Evolutionary conservation across 2,113 vertebrate genomes (phyloP).

Genomic region (Ariopsis seemanni): DNA sequence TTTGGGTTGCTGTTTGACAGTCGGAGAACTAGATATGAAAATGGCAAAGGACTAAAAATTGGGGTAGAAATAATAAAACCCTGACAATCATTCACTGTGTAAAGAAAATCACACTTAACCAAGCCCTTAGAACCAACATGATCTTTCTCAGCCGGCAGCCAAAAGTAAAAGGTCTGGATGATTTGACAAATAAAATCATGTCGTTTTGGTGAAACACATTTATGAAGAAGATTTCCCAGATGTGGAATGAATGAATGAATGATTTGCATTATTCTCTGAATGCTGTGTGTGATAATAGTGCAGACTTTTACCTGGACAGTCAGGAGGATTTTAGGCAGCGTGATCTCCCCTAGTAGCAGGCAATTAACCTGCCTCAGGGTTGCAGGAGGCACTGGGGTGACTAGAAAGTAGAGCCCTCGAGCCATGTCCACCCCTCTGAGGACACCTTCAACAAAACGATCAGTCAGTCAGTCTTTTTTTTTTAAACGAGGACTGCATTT

Average conservation of each 20-base stretch:
- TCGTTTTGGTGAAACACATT: no score
- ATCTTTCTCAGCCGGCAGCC: background rate
- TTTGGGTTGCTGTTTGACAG: background rate
- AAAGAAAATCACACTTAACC: background rate
- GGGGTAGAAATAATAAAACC: background rate
- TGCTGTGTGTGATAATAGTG: background rate
- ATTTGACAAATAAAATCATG: background rate
- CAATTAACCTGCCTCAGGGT: conserved; percentile 85
- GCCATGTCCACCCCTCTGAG: conserved; percentile 86
- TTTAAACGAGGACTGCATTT: background rate
- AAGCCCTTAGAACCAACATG: background rate
- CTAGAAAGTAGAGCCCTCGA: conserved; percentile 82
- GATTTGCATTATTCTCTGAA: background rate
- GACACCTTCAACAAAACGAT: conserved; percentile 73
- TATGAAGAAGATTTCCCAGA: no score
- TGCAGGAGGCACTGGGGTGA: conserved; percentile 81
- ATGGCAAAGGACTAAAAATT: background rate
- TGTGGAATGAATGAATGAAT: background rate
- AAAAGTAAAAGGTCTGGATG: background rate
- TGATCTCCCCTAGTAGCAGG: conserved; percentile 81
- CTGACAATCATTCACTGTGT: background rate
- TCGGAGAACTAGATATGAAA: background rate
- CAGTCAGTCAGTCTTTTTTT: background rate
- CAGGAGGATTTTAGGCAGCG: conserved; percentile 80
- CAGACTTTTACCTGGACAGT: conserved; percentile 80